Percentiles rank a stretch among this genome's conserved stretches.
Evolutionary conservation across 2,888 invertebrate genomes (phyloP).

Genomic region (Margaritifera margaritifera): DNA sequence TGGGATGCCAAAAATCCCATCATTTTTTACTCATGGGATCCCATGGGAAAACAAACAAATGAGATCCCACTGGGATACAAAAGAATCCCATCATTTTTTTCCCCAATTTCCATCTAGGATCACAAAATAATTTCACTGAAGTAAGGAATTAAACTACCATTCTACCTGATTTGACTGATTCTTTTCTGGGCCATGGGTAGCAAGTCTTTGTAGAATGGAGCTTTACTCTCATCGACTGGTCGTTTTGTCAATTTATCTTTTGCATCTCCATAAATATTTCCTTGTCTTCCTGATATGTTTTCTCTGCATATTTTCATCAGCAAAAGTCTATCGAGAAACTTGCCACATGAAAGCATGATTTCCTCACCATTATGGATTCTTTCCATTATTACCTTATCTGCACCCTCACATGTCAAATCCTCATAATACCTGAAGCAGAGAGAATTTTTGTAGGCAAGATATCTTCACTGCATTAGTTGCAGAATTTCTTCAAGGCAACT

Average conservation of each 20-base stretch:
- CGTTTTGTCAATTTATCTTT: background rate
- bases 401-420: constrained; percentile 63
- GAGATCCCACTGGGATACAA: too few relatives aligned
- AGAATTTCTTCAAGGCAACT: background rate
- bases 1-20: too few relatives aligned
- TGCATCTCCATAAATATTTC: background rate
- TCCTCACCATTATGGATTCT: constrained; percentile 57
- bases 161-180: constrained; percentile 59
- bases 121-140: too few relatives aligned
- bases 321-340: constrained; percentile 70
- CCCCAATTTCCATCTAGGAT: too few relatives aligned
- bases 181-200: constrained; percentile 60
- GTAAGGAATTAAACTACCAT: background rate
- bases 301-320: constrained; percentile 56
- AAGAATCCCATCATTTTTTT: too few relatives aligned
- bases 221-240: constrained; percentile 39
- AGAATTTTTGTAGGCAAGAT: background rate
- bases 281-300: background rate
- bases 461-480: background rate
- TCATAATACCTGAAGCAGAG: constrained; percentile 67
- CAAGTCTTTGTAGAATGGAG: constrained; percentile 56
- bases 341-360: constrained; percentile 67
- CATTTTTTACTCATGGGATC: too few relatives aligned
- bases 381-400: constrained; percentile 60
- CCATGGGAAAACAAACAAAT: too few relatives aligned